Percentiles rank a stretch among this genome's conserved stretches.
These are phyloP conservation scores for Galagoides demidoff DNA, from an alignment of 2,797 vertebrate genomes.

Conservation along the genomic window DNA sequence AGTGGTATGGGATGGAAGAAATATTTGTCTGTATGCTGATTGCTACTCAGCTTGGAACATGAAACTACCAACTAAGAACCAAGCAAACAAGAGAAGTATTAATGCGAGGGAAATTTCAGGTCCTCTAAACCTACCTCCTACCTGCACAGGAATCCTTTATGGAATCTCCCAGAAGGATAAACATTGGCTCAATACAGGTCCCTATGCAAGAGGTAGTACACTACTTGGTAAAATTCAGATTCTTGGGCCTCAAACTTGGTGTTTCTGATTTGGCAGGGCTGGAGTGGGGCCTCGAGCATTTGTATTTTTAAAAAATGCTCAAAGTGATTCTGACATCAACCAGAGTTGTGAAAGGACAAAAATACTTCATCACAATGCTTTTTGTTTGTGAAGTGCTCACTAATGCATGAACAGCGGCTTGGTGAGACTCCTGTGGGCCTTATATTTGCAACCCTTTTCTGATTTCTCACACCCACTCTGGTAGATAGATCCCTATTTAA, in stretches of 20 bases:
- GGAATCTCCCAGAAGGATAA: conserved; percentile 7
- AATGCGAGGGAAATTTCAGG: background rate
- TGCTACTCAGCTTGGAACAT: background rate
- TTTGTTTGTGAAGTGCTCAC: conserved; percentile 78
- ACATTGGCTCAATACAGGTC: background rate
- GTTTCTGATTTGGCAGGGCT: conserved; percentile 27
- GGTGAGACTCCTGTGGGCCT: background rate
- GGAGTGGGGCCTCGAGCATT: background rate
- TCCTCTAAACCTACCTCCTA: background rate
- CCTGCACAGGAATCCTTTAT: background rate
- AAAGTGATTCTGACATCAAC: conserved; percentile 51
- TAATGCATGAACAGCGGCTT: conserved; percentile 55
- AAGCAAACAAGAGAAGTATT: background rate
- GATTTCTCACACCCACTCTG: conserved; percentile 69
- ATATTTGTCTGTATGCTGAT: background rate
- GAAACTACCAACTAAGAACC: background rate
- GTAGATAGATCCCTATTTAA: conserved; percentile 77
- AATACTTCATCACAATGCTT: conserved; percentile 54
- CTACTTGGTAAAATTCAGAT: conserved; percentile 2
- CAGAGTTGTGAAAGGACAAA: conserved; percentile 51
- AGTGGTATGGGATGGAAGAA: background rate
- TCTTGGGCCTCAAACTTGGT: background rate
- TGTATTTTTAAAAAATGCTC: conserved; percentile 42
- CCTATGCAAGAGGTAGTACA: background rate
- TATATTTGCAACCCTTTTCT: conserved; percentile 21